Percentiles rank a stretch among this genome's conserved stretches.
phyloP scores from a whole-genome alignment of 1,140 invertebrate species.

The Paracyclopina nana region DNA sequence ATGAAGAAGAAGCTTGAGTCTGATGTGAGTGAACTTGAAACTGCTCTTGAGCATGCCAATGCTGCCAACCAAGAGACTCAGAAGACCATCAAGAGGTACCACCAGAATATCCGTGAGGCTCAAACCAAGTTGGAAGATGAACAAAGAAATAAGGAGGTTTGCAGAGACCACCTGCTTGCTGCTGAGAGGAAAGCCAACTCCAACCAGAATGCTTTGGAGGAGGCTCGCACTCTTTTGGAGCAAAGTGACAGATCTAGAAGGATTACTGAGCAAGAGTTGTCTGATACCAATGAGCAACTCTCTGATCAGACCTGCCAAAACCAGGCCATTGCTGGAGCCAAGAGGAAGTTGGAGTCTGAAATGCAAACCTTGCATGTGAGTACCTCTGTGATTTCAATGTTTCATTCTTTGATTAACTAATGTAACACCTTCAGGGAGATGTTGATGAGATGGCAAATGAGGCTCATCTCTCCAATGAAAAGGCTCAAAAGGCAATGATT shows the following conservation, averaged over 20 bases:
- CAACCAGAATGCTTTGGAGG: conserved; percentile 33
- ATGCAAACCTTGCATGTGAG: conserved; percentile 75
- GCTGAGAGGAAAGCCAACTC: conserved; percentile 33
- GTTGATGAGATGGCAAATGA: conserved; percentile 32
- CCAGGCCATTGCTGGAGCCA: conserved; percentile 72
- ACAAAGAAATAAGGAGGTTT: conserved; percentile 34
- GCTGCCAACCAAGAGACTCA: conserved; percentile 37
- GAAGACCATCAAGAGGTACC: conserved; percentile 37
- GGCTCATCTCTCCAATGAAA: conserved; percentile 25
- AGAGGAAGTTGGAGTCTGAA: conserved; percentile 95
- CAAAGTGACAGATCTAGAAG: conserved; percentile 70
- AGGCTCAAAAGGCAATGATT: conserved; percentile 26
- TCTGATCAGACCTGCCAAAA: conserved; percentile 84
- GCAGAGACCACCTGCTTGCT: conserved; percentile 32
- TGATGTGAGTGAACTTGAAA: conserved; percentile 95
- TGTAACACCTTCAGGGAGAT: conserved; percentile 25
- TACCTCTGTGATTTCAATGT: conserved; percentile 20
- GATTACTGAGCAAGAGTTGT: conserved; percentile 76
- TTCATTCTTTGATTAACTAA: neutral
- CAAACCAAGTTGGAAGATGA: conserved; percentile 37
- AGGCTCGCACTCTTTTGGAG: conserved; percentile 32
- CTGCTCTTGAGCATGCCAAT: conserved; percentile 37
- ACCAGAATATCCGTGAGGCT: conserved; percentile 32
- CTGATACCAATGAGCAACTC: conserved; percentile 88
- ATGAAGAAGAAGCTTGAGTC: conserved; percentile 99